phyloP scores from a whole-genome alignment of 2,888 invertebrate genomes.

The Rhorus exstirpatorius region DNA sequence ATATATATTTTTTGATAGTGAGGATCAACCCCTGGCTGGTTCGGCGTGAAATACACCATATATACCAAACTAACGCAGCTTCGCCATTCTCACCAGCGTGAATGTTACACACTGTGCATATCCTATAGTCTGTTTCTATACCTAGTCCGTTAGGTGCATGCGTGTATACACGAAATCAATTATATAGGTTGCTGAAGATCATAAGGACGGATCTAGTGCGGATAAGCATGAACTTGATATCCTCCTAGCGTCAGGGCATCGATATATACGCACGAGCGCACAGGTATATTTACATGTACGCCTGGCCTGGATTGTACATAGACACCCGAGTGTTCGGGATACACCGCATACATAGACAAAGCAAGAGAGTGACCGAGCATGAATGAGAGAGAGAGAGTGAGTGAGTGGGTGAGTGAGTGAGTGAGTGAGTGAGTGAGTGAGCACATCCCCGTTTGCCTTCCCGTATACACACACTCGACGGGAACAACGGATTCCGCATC shows the following conservation, averaged over 20 bases:
- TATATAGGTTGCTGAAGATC: neutral
- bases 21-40: no score
- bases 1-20: no score
- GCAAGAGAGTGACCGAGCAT: constrained; percentile 33
- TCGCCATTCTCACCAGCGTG: constrained; percentile 55
- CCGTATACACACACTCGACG: constrained; percentile 75
- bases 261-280: no score
- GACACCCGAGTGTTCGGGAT: constrained; percentile 34
- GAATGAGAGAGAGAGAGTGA: neutral
- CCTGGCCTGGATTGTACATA: constrained; percentile 36
- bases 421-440: constrained; percentile 22
- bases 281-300: constrained; percentile 14
- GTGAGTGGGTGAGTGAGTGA: constrained; percentile 13
- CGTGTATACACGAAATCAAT: neutral
- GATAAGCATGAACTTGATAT: neutral
- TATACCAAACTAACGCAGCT: constrained; percentile 24
- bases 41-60: neutral
- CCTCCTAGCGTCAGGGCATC: neutral
- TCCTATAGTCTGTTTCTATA: constrained; percentile 32
- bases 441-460: constrained; percentile 53
- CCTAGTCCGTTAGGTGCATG: constrained; percentile 13
- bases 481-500: constrained; percentile 79
- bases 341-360: constrained; percentile 49
- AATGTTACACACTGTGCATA: constrained; percentile 54
- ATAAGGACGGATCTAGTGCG: constrained; percentile 4